A percentile compares a stretch with the other conserved stretches of the same genome.
Conservation (phyloP, 2,797 vertebrate genomes). For the Simalia tracyae region DNA sequence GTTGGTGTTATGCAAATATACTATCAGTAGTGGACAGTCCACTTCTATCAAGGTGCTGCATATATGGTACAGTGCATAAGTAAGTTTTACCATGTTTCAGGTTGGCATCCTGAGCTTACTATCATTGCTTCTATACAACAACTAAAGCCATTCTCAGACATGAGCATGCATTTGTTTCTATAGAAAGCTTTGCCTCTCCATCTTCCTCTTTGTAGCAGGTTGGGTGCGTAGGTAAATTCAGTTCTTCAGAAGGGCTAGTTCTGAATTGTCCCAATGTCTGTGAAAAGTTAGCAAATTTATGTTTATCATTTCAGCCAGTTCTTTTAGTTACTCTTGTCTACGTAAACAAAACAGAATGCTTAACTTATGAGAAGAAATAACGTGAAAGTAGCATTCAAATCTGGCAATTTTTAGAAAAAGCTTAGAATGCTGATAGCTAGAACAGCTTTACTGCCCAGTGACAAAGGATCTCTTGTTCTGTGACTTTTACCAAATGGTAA, state of each 20-base stretch:
- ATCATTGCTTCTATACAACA: neutral
- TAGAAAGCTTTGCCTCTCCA: neutral
- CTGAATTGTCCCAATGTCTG: neutral
- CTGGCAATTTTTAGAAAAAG: conserved; percentile 61
- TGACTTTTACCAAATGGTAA: conserved; percentile 67
- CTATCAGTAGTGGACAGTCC: neutral
- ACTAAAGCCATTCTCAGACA: neutral
- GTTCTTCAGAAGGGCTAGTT: neutral
- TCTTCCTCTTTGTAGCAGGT: neutral
- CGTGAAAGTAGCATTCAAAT: conserved; percentile 45
- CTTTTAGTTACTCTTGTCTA: conserved; percentile 21
- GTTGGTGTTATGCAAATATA: neutral
- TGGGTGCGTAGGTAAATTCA: neutral
- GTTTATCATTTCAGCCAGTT: conserved; percentile 11
- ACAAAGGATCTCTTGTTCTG: conserved; percentile 71
- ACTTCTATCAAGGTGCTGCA: neutral
- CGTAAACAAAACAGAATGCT: conserved; percentile 31
- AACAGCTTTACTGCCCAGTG: conserved; percentile 49
- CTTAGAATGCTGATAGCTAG: conserved; percentile 68
- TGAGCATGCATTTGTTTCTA: neutral
- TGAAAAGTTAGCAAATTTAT: neutral
- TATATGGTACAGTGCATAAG: neutral
- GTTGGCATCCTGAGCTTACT: neutral
- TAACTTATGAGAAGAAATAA: conserved; percentile 26
- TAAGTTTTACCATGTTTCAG: neutral